Percentiles rank a stretch among this genome's conserved stretches.
Evolutionary conservation across 2,888 invertebrate genomes (phyloP).

Genomic region (Ormyrus nitidulus): DNA sequence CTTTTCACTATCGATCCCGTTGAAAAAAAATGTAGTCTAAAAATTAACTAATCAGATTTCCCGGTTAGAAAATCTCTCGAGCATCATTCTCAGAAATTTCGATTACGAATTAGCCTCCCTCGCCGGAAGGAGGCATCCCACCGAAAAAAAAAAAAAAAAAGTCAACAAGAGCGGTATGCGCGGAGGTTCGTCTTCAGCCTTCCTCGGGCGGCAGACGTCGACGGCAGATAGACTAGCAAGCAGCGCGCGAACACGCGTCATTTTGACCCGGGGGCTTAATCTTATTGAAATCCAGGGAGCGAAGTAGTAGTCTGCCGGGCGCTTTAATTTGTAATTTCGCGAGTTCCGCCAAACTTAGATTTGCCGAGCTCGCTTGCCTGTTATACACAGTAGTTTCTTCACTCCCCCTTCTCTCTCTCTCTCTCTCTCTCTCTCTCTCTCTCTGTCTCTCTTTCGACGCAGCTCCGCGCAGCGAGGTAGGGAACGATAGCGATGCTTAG

Average conservation of each 20-base stretch:
- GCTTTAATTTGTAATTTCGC: conserved; percentile 53
- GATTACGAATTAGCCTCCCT: too few relatives aligned
- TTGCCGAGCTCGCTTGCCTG: conserved; percentile 4
- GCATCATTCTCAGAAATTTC: too few relatives aligned
- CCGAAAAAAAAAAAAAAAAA: too few relatives aligned
- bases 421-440: not conserved
- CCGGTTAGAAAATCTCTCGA: too few relatives aligned
- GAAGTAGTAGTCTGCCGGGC: conserved; percentile 13
- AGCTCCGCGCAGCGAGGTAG: not conserved
- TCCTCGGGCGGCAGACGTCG: too few relatives aligned
- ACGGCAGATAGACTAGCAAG: not conserved
- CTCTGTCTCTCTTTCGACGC: too few relatives aligned
- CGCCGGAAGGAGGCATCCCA: too few relatives aligned
- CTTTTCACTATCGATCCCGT: too few relatives aligned
- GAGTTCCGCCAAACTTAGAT: conserved; percentile 55
- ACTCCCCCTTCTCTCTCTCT: not conserved
- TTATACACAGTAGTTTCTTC: conserved; percentile 1
- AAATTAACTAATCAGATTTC: too few relatives aligned
- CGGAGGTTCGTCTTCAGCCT: too few relatives aligned
- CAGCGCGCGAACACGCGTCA: not conserved
- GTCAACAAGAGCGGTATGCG: too few relatives aligned
- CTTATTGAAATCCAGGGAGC: conserved; percentile 42
- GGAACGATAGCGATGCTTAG: conserved; percentile 52
- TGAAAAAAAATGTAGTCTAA: too few relatives aligned
- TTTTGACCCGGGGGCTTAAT: conserved; percentile 21